Evolutionary conservation across 2,113 vertebrate genomes (phyloP).

Genomic region (Daboia siamensis): DNA sequence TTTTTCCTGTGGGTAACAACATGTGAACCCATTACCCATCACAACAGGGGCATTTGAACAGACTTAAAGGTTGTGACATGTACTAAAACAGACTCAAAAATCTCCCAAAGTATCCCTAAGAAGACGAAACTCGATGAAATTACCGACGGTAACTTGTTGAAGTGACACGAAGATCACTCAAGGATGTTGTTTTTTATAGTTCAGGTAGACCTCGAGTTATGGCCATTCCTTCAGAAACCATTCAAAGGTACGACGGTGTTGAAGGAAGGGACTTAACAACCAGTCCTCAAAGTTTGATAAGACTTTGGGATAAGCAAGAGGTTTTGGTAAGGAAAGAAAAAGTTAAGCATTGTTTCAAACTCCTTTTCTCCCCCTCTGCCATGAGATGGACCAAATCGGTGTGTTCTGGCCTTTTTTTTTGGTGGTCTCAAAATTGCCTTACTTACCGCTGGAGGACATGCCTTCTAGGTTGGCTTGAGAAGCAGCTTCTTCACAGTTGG

Average conservation of each 20-base stretch:
- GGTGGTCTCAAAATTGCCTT: neutral
- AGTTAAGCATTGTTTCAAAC: neutral
- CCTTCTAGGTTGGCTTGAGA: neutral
- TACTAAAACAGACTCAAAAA: neutral
- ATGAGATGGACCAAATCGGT: neutral
- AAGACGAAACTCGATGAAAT: neutral
- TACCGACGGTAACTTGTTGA: neutral
- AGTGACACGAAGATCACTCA: neutral
- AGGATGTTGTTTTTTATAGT: neutral
- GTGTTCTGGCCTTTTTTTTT: neutral
- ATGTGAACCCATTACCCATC: too few species aligned
- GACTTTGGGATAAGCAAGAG: neutral
- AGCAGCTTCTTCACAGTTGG: neutral
- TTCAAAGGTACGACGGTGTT: neutral
- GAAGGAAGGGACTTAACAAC: neutral
- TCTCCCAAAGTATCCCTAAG: neutral
- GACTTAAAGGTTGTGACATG: neutral
- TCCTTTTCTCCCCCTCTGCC: neutral
- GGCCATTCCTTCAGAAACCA: neutral
- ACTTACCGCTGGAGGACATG: neutral
- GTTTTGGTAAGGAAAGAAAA: neutral
- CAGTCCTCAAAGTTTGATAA: neutral
- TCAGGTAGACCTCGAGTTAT: neutral
- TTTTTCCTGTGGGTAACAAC: neutral
- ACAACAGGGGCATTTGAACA: neutral